phyloP scores from a whole-genome alignment of 2,113 vertebrate species.

The Condylura cristata region DNA sequence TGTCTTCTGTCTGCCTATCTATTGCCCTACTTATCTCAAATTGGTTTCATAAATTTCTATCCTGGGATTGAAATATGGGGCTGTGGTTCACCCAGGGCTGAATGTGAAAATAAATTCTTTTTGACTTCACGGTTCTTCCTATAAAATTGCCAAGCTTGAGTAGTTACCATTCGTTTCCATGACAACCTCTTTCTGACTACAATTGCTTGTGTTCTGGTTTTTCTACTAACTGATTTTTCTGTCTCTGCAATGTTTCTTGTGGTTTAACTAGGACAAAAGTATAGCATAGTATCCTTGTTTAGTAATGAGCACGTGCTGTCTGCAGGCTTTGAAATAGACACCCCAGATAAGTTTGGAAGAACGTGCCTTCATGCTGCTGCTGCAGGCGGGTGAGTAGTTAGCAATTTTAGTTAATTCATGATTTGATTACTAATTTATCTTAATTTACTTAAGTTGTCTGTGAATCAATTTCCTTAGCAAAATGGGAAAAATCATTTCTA shows the following conservation, averaged over 20 bases:
- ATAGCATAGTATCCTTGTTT: conserved; percentile 95
- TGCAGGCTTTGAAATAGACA: conserved; percentile 99
- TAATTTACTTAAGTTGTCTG: neutral
- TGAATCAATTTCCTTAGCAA: conserved; percentile 9
- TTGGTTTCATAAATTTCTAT: conserved; percentile 73
- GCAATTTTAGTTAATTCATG: neutral
- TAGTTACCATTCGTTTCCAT: conserved; percentile 80
- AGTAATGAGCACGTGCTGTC: conserved; percentile 97
- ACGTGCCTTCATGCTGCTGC: conserved; percentile 98
- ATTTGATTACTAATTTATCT: conserved; percentile 7
- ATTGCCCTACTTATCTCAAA: conserved; percentile 66
- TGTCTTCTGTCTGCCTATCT: conserved; percentile 74
- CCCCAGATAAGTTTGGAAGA: conserved; percentile 96
- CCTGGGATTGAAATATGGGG: conserved; percentile 69
- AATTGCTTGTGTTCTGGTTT: conserved; percentile 83
- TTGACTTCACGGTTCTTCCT: conserved; percentile 73
- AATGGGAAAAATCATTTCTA: conserved; percentile 19
- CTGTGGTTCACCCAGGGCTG: conserved; percentile 69
- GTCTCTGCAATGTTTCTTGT: conserved; percentile 89
- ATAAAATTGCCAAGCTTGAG: conserved; percentile 79
- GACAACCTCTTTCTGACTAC: conserved; percentile 85
- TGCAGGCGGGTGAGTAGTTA: conserved; percentile 95
- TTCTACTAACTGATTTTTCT: conserved; percentile 89
- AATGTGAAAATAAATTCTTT: conserved; percentile 71
- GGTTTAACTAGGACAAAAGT: conserved; percentile 94